Percentiles rank a stretch among this genome's conserved stretches.
Evolutionary conservation across 2,113 vertebrate species (phyloP).

Genomic region (Mobula hypostoma): DNA sequence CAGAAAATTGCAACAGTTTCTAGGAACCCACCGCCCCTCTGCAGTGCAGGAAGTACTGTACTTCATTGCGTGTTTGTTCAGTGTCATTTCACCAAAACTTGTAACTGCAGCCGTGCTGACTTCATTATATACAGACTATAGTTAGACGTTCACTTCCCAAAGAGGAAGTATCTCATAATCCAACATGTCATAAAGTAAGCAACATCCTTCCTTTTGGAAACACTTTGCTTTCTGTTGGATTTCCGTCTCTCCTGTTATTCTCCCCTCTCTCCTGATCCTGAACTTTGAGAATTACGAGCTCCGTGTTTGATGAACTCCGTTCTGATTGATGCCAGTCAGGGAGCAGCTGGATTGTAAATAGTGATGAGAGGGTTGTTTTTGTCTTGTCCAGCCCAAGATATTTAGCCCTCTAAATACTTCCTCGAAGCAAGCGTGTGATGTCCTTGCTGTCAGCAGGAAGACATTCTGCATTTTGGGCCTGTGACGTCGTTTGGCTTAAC

Average conservation of each 20-base stretch:
- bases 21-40: too few relatives aligned
- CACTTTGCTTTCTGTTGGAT: too few relatives aligned
- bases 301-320: background rate
- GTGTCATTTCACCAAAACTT: background rate
- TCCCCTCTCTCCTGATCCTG: background rate
- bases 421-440: background rate
- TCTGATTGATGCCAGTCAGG: background rate
- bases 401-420: background rate
- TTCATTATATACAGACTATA: conserved; percentile 18
- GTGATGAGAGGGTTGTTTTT: background rate
- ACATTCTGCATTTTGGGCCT: too few relatives aligned
- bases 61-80: background rate
- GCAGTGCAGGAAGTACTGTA: too few relatives aligned
- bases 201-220: background rate
- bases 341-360: too few relatives aligned
- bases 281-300: background rate
- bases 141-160: background rate
- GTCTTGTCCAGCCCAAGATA: background rate
- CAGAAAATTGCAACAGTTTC: too few relatives aligned
- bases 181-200: background rate
- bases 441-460: background rate
- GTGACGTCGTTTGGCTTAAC: background rate
- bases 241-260: background rate
- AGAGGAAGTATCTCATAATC: background rate
- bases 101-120: background rate